These are phyloP conservation scores for Drosophila neocordata DNA, from an alignment of 1,140 invertebrate genomes.

Conservation along the genomic window DNA sequence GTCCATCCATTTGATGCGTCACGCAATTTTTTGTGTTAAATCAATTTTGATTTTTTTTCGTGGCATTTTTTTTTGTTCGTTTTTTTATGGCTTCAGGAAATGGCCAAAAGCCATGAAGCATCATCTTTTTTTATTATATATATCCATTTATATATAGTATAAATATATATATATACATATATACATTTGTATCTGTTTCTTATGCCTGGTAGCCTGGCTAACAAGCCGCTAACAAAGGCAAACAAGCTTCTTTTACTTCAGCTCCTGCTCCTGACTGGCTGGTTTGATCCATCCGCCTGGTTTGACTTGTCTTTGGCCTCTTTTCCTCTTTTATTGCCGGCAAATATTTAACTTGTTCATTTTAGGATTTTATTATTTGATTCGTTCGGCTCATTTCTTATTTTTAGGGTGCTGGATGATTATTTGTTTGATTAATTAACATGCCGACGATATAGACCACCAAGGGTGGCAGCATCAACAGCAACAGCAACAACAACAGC, in stretches of 20 bases:
- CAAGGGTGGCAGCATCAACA: conserved; percentile 46
- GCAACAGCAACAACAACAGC: conserved; percentile 1
- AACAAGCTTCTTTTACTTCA: conserved; percentile 32
- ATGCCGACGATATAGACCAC: conserved; percentile 63
- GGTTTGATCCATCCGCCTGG: conserved; percentile 45
- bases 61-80: conserved; percentile 17
- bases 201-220: conserved; percentile 55
- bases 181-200: conserved; percentile 29
- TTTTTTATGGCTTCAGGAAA: conserved; percentile 72
- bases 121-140: conserved; percentile 61
- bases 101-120: conserved; percentile 71
- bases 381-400: conserved; percentile 2
- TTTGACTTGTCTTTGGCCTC: background rate
- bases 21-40: conserved; percentile 68
- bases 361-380: conserved; percentile 51
- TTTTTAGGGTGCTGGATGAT: conserved; percentile 47
- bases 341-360: conserved; percentile 65
- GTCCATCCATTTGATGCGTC: conserved; percentile 62
- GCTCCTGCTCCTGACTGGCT: conserved; percentile 29
- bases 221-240: conserved; percentile 73
- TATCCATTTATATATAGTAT: conserved; percentile 21
- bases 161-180: conserved; percentile 4
- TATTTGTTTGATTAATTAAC: conserved; percentile 79
- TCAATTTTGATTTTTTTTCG: conserved; percentile 40
- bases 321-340: conserved; percentile 62